phyloP scores from a whole-genome alignment of 2,888 invertebrate species.

The Ptychoptera contaminata region DNA sequence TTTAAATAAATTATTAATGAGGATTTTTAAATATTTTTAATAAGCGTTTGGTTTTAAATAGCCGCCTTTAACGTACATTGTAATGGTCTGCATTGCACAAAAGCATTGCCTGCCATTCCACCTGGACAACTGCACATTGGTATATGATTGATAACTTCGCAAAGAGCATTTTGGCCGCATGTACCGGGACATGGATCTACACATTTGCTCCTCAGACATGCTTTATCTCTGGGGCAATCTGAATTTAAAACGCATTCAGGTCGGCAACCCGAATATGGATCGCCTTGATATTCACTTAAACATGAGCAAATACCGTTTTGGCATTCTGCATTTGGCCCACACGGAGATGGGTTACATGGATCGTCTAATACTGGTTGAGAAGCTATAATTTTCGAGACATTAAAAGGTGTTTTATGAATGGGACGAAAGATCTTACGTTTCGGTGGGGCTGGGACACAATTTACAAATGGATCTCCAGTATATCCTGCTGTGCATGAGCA shows the following conservation, averaged over 20 bases:
- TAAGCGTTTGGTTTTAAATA: neutral
- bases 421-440: conserved; percentile 17
- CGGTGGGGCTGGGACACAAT: conserved; percentile 42
- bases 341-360: conserved; percentile 60
- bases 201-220: conserved; percentile 60
- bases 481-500: conserved; percentile 47
- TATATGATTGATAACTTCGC: conserved; percentile 60
- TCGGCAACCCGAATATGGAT: conserved; percentile 60
- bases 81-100: conserved; percentile 34
- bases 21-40: neutral
- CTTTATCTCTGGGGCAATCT: conserved; percentile 53
- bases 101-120: conserved; percentile 61
- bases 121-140: conserved; percentile 58
- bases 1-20: neutral
- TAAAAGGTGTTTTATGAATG: neutral
- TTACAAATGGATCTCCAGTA: conserved; percentile 58
- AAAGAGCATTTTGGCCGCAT: conserved; percentile 60
- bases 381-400: neutral
- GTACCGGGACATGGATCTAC: conserved; percentile 62
- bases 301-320: conserved; percentile 48
- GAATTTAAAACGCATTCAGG: conserved; percentile 66
- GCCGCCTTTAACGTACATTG: conserved; percentile 2
- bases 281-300: conserved; percentile 48
- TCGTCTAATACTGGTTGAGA: conserved; percentile 25
- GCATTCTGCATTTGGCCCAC: conserved; percentile 59